phyloP scores from a whole-genome alignment of 2,888 invertebrate genomes.

The Lucinisca nassula region DNA sequence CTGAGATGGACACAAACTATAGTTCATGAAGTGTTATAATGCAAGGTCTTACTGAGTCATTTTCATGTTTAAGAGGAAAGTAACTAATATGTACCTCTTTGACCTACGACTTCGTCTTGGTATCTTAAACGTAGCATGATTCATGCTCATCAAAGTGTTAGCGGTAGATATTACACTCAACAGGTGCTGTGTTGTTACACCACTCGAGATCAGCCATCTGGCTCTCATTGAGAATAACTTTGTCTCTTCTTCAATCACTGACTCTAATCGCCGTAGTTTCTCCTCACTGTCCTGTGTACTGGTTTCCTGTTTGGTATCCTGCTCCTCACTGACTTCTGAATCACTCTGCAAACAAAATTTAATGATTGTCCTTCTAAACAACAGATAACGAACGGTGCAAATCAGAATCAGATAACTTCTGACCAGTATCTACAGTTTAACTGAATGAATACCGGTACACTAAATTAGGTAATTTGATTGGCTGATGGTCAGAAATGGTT shows the following conservation, averaged over 20 bases:
- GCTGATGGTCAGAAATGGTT: too few species aligned
- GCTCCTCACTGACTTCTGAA: not conserved
- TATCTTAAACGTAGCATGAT: conserved; percentile 94
- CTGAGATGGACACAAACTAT: too few species aligned
- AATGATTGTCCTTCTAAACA: too few species aligned
- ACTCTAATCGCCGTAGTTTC: not conserved
- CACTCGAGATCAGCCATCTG: conserved; percentile 98
- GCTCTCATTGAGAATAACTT: conserved; percentile 91
- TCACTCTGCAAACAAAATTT: conserved; percentile 15
- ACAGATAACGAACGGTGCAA: too few species aligned
- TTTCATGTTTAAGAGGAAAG: too few species aligned
- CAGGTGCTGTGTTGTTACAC: conserved; percentile 98
- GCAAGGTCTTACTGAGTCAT: too few species aligned
- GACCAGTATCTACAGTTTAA: too few species aligned
- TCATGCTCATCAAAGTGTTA: conserved; percentile 99
- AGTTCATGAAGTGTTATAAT: too few species aligned
- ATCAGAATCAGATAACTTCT: too few species aligned
- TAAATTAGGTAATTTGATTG: too few species aligned
- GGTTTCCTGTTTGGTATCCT: not conserved
- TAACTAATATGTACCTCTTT: not conserved
- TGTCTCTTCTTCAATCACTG: conserved; percentile 66
- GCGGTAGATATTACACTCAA: conserved; percentile 97
- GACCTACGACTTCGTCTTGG: conserved; percentile 38
- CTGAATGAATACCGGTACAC: too few species aligned
- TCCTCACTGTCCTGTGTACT: not conserved